Percentiles rank a stretch among this genome's conserved stretches.
phyloP scores from a whole-genome alignment of 2,888 invertebrate genomes.

The Platynereis dumerilii region DNA sequence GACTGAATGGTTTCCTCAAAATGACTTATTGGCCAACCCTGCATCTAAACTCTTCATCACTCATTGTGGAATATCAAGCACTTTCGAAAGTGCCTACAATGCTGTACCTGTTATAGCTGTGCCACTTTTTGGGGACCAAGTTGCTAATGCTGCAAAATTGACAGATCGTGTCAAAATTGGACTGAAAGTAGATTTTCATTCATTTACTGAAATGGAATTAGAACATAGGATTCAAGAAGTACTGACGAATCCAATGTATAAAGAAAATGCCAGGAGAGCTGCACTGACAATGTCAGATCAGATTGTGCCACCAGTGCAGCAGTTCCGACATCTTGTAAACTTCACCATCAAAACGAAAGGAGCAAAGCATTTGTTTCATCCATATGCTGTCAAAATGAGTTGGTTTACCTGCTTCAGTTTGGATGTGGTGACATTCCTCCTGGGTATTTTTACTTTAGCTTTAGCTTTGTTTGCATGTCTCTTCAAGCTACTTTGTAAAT shows the following conservation, averaged over 20 bases:
- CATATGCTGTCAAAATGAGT: neutral
- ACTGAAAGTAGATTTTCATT: slow-evolving; percentile 6
- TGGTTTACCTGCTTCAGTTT: neutral
- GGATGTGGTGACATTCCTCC: neutral
- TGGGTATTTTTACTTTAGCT: too few species aligned
- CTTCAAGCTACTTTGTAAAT: too few species aligned
- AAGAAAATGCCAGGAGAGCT: slow-evolving; percentile 12
- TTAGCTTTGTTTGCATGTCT: too few species aligned
- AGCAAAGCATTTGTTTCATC: neutral
- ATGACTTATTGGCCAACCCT: slow-evolving; percentile 13
- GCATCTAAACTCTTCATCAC: slow-evolving; percentile 15
- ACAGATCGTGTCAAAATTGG: too few species aligned
- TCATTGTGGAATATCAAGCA: too few species aligned
- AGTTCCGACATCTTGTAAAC: too few species aligned
- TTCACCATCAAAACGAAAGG: neutral
- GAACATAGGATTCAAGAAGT: slow-evolving; percentile 8
- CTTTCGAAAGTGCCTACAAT: too few species aligned
- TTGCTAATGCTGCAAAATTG: too few species aligned
- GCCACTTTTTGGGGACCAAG: slow-evolving; percentile 17
- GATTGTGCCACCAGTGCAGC: neutral
- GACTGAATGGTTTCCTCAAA: too few species aligned
- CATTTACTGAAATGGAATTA: neutral
- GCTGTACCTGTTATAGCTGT: too few species aligned
- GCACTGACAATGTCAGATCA: slow-evolving; percentile 9
- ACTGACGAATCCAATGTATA: neutral